Percentiles rank a stretch among this genome's conserved stretches.
Conservation (phyloP, 2,113 vertebrate genomes). For the Indicator indicator region DNA sequence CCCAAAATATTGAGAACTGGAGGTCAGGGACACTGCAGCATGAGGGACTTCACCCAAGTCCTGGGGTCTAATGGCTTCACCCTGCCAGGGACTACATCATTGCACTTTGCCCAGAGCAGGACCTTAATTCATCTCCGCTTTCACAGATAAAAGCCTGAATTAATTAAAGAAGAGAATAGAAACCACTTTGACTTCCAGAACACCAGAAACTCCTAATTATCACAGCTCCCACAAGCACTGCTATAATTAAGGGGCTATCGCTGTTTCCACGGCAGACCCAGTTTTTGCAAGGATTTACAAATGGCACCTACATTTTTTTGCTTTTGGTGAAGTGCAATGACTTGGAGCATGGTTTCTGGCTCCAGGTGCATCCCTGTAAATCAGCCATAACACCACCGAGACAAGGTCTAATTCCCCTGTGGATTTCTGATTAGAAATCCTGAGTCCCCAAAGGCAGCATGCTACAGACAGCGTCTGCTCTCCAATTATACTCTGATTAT, state of each 20-base stretch:
- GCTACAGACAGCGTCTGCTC: constrained; percentile 41
- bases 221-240: constrained; percentile 20
- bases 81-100: background rate
- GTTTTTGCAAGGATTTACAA: constrained; percentile 40
- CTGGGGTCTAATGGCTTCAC: background rate
- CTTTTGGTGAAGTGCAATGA: background rate
- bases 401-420: background rate
- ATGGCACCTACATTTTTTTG: background rate
- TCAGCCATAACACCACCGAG: background rate
- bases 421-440: constrained; percentile 53
- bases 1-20: rapidly evolving
- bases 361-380: constrained; percentile 42
- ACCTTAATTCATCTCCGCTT: constrained; percentile 41
- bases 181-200: constrained; percentile 61
- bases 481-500: constrained; percentile 48
- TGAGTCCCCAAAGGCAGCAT: background rate
- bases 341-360: background rate
- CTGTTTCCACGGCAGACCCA: background rate
- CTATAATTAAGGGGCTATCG: constrained; percentile 32
- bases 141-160: constrained; percentile 62
- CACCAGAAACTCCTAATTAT: constrained; percentile 60
- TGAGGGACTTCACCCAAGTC: background rate
- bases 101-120: constrained; percentile 31
- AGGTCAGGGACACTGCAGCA: background rate
- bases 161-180: constrained; percentile 68